phyloP scores from a whole-genome alignment of 2,888 invertebrate species.

The Xestobium rufovillosum region DNA sequence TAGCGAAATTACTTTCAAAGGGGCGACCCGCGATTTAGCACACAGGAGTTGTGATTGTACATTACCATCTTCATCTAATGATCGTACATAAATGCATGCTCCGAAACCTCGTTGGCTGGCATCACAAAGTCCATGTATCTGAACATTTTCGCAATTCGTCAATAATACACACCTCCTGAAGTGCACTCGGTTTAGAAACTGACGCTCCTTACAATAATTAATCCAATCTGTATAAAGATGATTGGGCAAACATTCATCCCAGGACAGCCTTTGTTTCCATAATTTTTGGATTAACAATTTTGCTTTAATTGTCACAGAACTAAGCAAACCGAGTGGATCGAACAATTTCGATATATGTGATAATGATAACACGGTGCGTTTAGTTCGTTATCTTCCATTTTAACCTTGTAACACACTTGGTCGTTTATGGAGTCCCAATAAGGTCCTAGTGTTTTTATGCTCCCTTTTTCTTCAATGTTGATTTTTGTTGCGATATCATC shows the following conservation, averaged over 20 bases:
- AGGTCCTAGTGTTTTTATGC: constrained; percentile 13
- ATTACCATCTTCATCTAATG: constrained; percentile 6
- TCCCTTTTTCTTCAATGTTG: constrained; percentile 3
- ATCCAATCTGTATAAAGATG: constrained; percentile 11
- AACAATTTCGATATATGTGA: constrained; percentile 25
- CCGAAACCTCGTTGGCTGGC: constrained; percentile 21
- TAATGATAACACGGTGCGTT: constrained; percentile 23
- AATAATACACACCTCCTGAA: constrained; percentile 11
- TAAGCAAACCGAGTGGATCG: constrained; percentile 25
- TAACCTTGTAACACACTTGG: constrained; percentile 11
- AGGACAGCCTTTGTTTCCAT: constrained; percentile 24
- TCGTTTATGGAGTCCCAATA: constrained; percentile 10
- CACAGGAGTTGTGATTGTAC: constrained; percentile 11
- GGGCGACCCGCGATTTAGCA: constrained; percentile 15
- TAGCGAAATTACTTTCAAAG: too few relatives aligned
- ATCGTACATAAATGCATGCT: constrained; percentile 22
- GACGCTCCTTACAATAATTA: constrained; percentile 9
- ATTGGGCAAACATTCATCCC: constrained; percentile 25
- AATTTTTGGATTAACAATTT: constrained; percentile 24
- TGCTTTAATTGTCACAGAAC: constrained; percentile 21
- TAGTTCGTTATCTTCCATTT: not conserved
- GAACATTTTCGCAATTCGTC: not conserved
- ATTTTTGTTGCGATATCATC: constrained; percentile 5
- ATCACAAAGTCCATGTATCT: constrained; percentile 16
- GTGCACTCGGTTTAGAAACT: not conserved